Evolutionary conservation across 1,140 invertebrate species (phyloP).

Genomic region (Adelges cooleyi): DNA sequence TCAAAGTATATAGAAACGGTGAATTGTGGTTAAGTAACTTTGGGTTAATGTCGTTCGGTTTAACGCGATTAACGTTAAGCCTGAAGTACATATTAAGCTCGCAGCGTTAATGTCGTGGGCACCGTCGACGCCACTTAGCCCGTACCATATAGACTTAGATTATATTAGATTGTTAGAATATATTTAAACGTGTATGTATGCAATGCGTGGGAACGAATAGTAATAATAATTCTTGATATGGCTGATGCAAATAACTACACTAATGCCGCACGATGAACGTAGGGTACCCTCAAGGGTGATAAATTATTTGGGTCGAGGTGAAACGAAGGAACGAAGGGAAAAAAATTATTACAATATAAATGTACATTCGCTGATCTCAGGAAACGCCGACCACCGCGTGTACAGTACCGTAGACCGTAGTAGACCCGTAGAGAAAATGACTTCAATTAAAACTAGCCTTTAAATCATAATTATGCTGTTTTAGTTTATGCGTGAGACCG

Average conservation of each 20-base stretch:
- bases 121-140: too few species aligned
- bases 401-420: too few species aligned
- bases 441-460: constrained; percentile 22
- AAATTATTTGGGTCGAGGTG: neutral
- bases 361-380: neutral
- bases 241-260: constrained; percentile 1
- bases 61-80: too few species aligned
- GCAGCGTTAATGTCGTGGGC: too few species aligned
- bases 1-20: too few species aligned
- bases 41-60: too few species aligned
- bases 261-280: constrained; percentile 20
- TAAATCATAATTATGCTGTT: constrained; percentile 23
- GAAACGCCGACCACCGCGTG: neutral
- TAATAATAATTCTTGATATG: constrained; percentile 5
- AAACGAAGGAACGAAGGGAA: neutral
- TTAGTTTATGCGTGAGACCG: neutral
- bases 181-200: too few species aligned
- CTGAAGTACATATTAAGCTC: too few species aligned
- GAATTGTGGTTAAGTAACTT: too few species aligned
- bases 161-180: too few species aligned
- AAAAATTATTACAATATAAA: neutral
- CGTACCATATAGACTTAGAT: too few species aligned
- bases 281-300: constrained; percentile 7
- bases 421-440: constrained; percentile 5
- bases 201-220: neutral